A percentile compares a stretch with the other conserved stretches of the same genome.
Evolutionary conservation across 2,797 vertebrate genomes (phyloP).

Genomic region (Halcyon smyrnensis): DNA sequence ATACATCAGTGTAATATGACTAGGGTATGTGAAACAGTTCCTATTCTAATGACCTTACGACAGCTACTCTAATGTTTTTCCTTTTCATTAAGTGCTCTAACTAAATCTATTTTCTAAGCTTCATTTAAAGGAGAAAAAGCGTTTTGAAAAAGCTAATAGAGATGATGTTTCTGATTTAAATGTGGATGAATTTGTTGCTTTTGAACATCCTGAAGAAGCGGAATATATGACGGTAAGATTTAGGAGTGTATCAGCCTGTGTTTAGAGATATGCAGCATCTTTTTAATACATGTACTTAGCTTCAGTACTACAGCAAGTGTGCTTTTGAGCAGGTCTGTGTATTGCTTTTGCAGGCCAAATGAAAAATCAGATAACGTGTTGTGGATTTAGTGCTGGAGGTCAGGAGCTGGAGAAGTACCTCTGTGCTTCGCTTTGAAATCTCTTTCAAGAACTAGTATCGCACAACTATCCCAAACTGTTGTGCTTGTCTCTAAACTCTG

Average conservation of each 20-base stretch:
- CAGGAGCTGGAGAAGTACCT: background rate
- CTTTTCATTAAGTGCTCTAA: conserved; percentile 62
- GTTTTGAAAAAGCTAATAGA: conserved; percentile 90
- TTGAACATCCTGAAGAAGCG: conserved; percentile 94
- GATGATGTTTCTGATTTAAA: conserved; percentile 84
- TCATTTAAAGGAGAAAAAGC: conserved; percentile 91
- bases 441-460: background rate
- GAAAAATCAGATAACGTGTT: background rate
- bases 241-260: background rate
- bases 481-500: background rate
- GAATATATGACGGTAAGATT: conserved; percentile 92
- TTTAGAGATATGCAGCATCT: background rate
- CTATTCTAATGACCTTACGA: background rate
- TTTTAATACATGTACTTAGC: background rate
- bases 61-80: background rate
- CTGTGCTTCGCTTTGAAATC: background rate
- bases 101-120: conserved; percentile 82
- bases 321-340: background rate
- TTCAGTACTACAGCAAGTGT: background rate
- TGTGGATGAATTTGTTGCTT: conserved; percentile 91
- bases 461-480: background rate
- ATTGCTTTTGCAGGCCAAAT: background rate
- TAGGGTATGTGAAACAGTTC: background rate
- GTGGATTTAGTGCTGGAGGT: background rate
- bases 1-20: background rate